Evolutionary conservation across 2,888 invertebrate genomes (phyloP).

Genomic region (Aphodius granarius): DNA sequence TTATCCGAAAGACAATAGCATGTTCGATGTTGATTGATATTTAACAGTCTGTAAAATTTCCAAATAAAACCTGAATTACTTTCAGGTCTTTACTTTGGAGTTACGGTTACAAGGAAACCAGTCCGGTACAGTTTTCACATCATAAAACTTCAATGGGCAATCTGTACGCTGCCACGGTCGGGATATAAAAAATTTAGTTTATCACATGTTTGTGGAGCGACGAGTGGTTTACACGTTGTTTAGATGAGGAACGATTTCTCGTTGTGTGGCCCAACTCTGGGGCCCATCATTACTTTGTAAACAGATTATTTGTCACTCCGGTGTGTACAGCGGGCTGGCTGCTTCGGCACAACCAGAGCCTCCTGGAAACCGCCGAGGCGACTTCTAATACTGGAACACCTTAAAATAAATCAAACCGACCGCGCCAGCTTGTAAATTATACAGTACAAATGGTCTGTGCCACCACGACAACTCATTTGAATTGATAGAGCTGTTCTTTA

Average conservation of each 20-base stretch:
- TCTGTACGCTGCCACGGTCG: slow-evolving; percentile 22
- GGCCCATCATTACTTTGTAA: slow-evolving; percentile 30
- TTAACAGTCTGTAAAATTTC: not conserved
- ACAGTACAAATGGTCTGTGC: not conserved
- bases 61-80: not conserved
- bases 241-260: slow-evolving; percentile 42
- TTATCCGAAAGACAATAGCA: no score
- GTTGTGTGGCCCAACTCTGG: slow-evolving; percentile 33
- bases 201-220: slow-evolving; percentile 43
- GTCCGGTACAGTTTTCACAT: slow-evolving; percentile 23
- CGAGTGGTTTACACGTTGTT: slow-evolving; percentile 50
- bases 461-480: not conserved
- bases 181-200: slow-evolving; percentile 27
- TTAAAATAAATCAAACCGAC: not conserved
- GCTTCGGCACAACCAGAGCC: not conserved
- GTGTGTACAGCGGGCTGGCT: not conserved
- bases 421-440: not conserved
- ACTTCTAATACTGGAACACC: not conserved
- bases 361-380: not conserved
- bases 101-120: not conserved
- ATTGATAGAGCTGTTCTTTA: not conserved
- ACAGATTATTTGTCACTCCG: slow-evolving; percentile 29
- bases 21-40: no score
- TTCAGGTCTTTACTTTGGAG: slow-evolving; percentile 5
- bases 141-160: slow-evolving; percentile 21